A percentile compares a stretch with the other conserved stretches of the same genome.
Conservation (phyloP, 2,113 vertebrate species). For the Echinops telfairi region DNA sequence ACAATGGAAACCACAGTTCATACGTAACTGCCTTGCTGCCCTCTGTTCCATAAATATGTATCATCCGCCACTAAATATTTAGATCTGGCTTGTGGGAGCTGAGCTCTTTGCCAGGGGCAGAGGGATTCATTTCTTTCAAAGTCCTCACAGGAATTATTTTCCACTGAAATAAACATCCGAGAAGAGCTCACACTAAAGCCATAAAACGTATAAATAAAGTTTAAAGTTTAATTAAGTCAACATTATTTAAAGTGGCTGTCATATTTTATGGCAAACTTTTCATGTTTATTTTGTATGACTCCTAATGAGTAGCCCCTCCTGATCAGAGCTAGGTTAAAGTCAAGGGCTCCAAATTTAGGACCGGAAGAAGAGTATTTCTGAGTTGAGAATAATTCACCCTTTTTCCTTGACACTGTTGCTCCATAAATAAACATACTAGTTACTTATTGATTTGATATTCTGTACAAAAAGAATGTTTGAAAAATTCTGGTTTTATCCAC, state of each 20-base stretch:
- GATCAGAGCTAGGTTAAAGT: slow-evolving; percentile 86
- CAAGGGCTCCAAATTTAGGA: slow-evolving; percentile 79
- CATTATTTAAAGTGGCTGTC: slow-evolving; percentile 92
- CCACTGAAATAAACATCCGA: slow-evolving; percentile 92
- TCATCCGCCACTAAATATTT: slow-evolving; percentile 95
- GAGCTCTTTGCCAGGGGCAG: slow-evolving; percentile 92
- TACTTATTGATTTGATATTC: slow-evolving; percentile 83
- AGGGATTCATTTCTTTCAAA: slow-evolving; percentile 93
- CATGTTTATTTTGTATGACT: slow-evolving; percentile 90
- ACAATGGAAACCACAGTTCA: slow-evolving; percentile 86
- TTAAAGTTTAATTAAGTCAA: slow-evolving; percentile 93
- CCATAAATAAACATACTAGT: slow-evolving; percentile 31
- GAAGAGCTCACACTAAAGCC: slow-evolving; percentile 90
- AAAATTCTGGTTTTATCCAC: slow-evolving; percentile 69
- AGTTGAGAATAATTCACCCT: slow-evolving; percentile 68
- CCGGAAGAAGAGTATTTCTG: slow-evolving; percentile 75
- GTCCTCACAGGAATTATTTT: slow-evolving; percentile 92
- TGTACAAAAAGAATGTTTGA: slow-evolving; percentile 80
- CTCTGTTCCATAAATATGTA: slow-evolving; percentile 93
- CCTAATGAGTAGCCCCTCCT: slow-evolving; percentile 89
- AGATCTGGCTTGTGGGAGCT: slow-evolving; percentile 92
- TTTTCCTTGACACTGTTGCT: slow-evolving; percentile 84
- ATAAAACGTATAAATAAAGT: slow-evolving; percentile 93
- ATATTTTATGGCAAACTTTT: slow-evolving; percentile 90
- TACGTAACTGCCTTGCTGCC: slow-evolving; percentile 91